Percentiles rank a stretch among this genome's conserved stretches.
These are phyloP conservation scores for Ptychobarbus kaznakovi DNA, from an alignment of 2,797 vertebrate genomes.

Conservation along the genomic window DNA sequence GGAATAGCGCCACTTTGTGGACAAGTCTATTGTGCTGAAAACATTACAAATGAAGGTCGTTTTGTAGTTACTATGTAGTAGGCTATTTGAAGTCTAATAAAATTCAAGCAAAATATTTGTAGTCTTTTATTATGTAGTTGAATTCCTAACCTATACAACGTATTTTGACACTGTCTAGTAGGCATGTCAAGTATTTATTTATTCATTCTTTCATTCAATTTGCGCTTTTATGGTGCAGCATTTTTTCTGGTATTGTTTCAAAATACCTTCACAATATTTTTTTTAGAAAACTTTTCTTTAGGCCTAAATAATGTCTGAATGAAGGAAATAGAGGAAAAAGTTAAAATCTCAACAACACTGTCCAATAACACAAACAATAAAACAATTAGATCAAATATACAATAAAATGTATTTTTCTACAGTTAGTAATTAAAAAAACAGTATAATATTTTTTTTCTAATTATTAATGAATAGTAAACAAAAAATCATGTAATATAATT, in stretches of 20 bases:
- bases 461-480: background rate
- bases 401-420: background rate
- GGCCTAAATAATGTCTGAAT: background rate
- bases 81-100: slow-evolving; percentile 1
- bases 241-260: background rate
- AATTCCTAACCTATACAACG: background rate
- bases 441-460: too few relatives aligned
- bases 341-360: background rate
- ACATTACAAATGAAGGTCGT: background rate
- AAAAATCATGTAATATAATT: too few relatives aligned
- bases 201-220: background rate
- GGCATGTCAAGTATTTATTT: background rate
- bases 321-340: background rate
- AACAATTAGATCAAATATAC: background rate
- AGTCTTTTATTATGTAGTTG: background rate
- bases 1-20: slow-evolving; percentile 31
- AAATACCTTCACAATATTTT: background rate
- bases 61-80: background rate
- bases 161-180: background rate
- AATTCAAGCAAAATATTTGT: background rate
- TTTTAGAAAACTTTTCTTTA: background rate
- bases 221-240: too few relatives aligned
- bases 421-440: background rate
- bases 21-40: background rate
- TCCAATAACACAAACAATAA: background rate